Evolutionary conservation across 2,888 invertebrate species (phyloP).

Genomic region (Dolichomitus sp.): DNA sequence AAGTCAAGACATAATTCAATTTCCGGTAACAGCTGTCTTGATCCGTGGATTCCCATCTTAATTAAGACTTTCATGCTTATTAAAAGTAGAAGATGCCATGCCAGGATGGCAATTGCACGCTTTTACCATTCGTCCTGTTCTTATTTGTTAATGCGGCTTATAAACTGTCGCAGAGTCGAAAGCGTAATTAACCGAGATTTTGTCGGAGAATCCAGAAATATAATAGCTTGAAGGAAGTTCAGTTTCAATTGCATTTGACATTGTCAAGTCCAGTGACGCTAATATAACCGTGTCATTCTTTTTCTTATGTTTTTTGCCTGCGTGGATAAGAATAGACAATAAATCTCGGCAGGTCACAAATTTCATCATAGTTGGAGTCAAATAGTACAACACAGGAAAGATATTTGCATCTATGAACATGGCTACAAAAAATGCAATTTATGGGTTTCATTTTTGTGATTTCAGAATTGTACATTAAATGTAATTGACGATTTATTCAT

Average conservation of each 20-base stretch:
- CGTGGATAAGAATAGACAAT: too few relatives aligned
- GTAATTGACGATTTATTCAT: too few relatives aligned
- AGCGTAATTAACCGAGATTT: conserved; percentile 28
- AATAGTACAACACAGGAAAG: too few relatives aligned
- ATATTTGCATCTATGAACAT: too few relatives aligned
- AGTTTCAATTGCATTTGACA: conserved; percentile 17
- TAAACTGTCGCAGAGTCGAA: conserved; percentile 5
- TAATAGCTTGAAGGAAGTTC: background rate
- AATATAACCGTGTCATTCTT: background rate
- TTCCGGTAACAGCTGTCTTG: conserved; percentile 53
- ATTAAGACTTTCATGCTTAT: conserved; percentile 52
- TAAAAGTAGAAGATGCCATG: conserved; percentile 26
- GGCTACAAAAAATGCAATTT: too few relatives aligned
- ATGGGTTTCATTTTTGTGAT: too few relatives aligned
- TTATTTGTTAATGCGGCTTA: background rate
- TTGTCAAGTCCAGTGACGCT: background rate
- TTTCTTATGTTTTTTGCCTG: too few relatives aligned
- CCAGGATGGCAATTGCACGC: conserved; percentile 28
- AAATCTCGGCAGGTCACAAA: too few relatives aligned
- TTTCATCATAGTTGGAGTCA: too few relatives aligned
- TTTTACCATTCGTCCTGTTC: conserved; percentile 1
- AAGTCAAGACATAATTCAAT: conserved; percentile 46
- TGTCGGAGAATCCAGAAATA: conserved; percentile 16
- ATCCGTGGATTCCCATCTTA: conserved; percentile 47
- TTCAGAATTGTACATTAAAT: too few relatives aligned